These are phyloP conservation scores for Recurvirostra avosetta DNA, from an alignment of 2,113 vertebrate species.

Conservation along the genomic window DNA sequence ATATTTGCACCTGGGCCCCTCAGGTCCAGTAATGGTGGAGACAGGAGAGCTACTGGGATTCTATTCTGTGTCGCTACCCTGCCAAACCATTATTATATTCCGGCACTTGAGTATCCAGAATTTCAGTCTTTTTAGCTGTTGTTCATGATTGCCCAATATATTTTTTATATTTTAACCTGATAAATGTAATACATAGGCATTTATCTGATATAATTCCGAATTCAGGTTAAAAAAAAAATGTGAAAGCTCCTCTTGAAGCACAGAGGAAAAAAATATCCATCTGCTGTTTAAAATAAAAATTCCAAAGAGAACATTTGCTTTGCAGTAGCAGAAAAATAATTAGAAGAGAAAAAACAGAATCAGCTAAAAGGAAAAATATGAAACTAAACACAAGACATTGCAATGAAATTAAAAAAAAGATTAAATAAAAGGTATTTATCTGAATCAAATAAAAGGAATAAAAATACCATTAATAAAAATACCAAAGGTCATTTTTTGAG, in stretches of 20 bases:
- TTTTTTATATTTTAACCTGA: background rate
- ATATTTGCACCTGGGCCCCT: background rate
- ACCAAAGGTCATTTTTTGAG: background rate
- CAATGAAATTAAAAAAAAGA: background rate
- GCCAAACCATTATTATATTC: background rate
- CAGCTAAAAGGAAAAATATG: background rate
- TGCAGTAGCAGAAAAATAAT: conserved; percentile 19
- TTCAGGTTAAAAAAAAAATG: background rate
- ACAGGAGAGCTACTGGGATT: background rate
- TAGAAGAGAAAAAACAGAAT: background rate
- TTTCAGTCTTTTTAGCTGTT: background rate
- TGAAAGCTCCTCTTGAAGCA: background rate
- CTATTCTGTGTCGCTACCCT: background rate
- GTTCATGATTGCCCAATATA: background rate
- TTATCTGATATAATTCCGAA: background rate
- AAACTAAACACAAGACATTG: background rate
- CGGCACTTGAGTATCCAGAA: background rate
- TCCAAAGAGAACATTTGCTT: conserved; percentile 16
- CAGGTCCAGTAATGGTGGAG: background rate
- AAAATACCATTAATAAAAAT: background rate
- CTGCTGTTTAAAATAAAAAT: conserved; percentile 11
- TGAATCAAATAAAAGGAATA: background rate
- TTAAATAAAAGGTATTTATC: background rate
- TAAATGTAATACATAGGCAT: background rate
- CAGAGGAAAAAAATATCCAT: background rate